Base-by-base conservation (phyloP, 2,797 vertebrate species). In the Huso huso region DNA sequence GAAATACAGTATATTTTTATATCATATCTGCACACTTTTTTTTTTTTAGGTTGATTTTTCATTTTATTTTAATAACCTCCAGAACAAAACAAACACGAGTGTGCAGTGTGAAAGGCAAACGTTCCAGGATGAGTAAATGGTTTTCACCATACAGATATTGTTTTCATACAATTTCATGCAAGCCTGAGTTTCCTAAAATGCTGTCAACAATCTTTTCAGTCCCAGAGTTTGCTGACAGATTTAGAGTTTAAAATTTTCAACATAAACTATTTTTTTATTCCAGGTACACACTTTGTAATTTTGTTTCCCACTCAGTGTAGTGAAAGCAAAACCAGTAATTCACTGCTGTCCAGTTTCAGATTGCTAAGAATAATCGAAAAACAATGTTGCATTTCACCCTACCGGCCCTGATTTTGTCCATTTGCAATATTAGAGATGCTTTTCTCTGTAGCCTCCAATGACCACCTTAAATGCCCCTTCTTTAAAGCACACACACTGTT, bases 1-100 rank as follows among this genome's bases (percentile, higher is more conserved):
- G 84, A 76, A 37, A 37, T 37, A 37, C 23, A 37, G 83, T 90
- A 88, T 90, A 91, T 91, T 91, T 90, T 91, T 90, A 86, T 91
- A 91, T 82, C 88, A 89, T 89, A 83, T 87, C 81, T 82, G 80
- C 23, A 37, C 23, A 37, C 23, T 4, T 37, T 37, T 37, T 37
- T 37, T 37, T 37, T 37, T 37, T 37, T 37, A 37, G 84, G 83
- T 87, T 89, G 83, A 82, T 86, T 79, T 78, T 79, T 81, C 76
- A 79, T 71, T 78, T 82, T 66, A 67, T 71, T 69, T 61, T 52
- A 50, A 37, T 65, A 51, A 63, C 77, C 78, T 80, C 82, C 79
- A 72, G 57, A 11, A 67, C 74, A 70, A 73, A 69, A 74, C 70
- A 70, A 67, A 10, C 67, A 48, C 63, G 68, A 12, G 59, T 51